A percentile compares a stretch with the other conserved stretches of the same genome.
phyloP scores from a whole-genome alignment of 2,113 vertebrate genomes.

The Esox niger region DNA sequence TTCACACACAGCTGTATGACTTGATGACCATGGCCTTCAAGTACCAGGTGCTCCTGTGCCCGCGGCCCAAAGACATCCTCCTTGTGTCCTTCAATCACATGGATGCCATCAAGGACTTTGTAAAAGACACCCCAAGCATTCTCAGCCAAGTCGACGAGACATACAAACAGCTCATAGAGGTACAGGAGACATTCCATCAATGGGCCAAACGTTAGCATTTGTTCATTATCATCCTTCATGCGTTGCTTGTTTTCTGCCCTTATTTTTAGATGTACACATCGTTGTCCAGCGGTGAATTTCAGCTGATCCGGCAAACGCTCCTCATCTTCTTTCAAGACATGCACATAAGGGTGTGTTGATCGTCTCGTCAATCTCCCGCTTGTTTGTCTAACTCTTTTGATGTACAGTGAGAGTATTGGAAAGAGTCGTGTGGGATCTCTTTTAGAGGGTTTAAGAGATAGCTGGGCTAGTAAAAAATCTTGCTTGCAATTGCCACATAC shows the following conservation, averaged over 20 bases:
- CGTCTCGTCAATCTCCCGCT: neutral
- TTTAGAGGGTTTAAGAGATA: neutral
- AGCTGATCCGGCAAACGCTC: constrained; percentile 92
- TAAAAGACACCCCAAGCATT: constrained; percentile 83
- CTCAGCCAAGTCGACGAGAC: constrained; percentile 91
- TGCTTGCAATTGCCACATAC: too few species aligned
- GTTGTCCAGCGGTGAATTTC: constrained; percentile 84
- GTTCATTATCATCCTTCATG: neutral
- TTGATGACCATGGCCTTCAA: constrained; percentile 99
- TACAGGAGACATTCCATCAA: constrained; percentile 44
- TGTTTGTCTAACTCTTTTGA: neutral
- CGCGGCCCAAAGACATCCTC: constrained; percentile 89
- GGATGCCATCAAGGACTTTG: constrained; percentile 93
- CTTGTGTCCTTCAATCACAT: constrained; percentile 96
- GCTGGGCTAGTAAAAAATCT: too few species aligned
- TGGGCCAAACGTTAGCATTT: neutral
- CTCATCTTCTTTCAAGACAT: constrained; percentile 98
- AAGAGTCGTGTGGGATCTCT: neutral
- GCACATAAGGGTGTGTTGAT: constrained; percentile 89
- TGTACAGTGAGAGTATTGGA: neutral
- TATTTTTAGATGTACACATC: constrained; percentile 73
- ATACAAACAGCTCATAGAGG: constrained; percentile 83
- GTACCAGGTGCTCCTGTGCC: constrained; percentile 93
- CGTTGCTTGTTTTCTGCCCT: constrained; percentile 1
- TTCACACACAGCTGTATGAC: constrained; percentile 87